These are phyloP conservation scores for Poecilia velifera DNA, from an alignment of 2,797 vertebrate species.

Conservation along the genomic window DNA sequence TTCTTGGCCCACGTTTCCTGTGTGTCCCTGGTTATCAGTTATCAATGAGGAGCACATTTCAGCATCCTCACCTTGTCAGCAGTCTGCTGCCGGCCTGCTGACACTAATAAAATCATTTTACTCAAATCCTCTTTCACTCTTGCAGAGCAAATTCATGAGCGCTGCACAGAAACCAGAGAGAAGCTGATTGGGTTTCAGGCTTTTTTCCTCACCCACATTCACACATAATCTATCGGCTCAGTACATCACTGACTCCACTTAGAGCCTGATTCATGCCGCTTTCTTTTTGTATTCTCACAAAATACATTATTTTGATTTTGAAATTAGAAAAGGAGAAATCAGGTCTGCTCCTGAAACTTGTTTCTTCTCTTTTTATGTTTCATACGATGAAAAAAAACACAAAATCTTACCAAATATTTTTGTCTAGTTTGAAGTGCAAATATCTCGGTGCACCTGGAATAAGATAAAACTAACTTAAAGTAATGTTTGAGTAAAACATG, in stretches of 20 bases:
- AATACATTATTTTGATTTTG: too few relatives aligned
- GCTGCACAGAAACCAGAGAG: constrained; percentile 7
- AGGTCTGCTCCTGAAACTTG: too few relatives aligned
- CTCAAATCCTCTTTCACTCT: constrained; percentile 25
- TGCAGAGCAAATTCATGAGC: background rate
- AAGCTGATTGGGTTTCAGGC: constrained; percentile 3
- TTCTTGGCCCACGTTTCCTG: constrained; percentile 15
- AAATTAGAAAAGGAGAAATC: too few relatives aligned
- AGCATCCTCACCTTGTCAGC: constrained; percentile 43
- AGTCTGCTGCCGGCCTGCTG: constrained; percentile 38
- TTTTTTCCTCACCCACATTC: background rate
- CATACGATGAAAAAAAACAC: too few relatives aligned
- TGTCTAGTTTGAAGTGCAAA: too few relatives aligned
- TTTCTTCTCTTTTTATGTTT: too few relatives aligned
- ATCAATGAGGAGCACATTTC: constrained; percentile 37
- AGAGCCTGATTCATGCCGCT: background rate
- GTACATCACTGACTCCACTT: background rate
- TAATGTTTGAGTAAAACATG: too few relatives aligned
- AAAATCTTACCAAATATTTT: too few relatives aligned
- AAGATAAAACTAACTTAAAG: too few relatives aligned
- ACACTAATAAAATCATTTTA: constrained; percentile 38
- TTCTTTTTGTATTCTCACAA: background rate
- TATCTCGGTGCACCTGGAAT: too few relatives aligned
- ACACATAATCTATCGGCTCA: background rate
- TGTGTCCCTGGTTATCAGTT: constrained; percentile 38